Percentiles rank a stretch among this genome's conserved stretches.
These are phyloP conservation scores for Drosophila kuntzei DNA, from an alignment of 2,888 invertebrate species.

Conservation along the genomic window DNA sequence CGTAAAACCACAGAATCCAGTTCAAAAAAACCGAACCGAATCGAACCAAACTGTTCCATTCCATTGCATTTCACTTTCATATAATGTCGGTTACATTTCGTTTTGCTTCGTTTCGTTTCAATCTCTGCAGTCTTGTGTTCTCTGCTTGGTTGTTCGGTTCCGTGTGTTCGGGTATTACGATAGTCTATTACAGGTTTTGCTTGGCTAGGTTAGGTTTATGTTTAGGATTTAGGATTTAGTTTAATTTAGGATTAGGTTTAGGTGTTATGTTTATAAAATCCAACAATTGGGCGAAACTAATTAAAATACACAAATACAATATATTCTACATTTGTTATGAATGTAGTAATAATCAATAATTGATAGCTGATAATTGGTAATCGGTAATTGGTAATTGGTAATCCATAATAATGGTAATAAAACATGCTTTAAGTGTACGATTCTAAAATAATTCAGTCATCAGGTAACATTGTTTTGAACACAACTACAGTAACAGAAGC, in stretches of 20 bases:
- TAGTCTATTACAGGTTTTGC: constrained; percentile 6
- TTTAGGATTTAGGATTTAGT: constrained; percentile 24
- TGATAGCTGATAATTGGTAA: constrained; percentile 32
- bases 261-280: constrained; percentile 13
- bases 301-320: constrained; percentile 23
- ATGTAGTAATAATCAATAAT: constrained; percentile 63
- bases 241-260: constrained; percentile 23
- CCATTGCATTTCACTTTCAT: constrained; percentile 5
- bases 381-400: constrained; percentile 37
- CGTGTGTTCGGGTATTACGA: constrained; percentile 14
- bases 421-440: constrained; percentile 79
- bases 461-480: constrained; percentile 86
- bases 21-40: constrained; percentile 40
- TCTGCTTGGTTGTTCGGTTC: constrained; percentile 22
- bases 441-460: constrained; percentile 85
- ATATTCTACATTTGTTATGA: constrained; percentile 46
- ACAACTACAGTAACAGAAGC: constrained; percentile 86
- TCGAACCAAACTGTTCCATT: constrained; percentile 44
- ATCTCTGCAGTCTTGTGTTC: constrained; percentile 50
- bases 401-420: constrained; percentile 55
- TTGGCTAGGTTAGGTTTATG: constrained; percentile 34
- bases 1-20: constrained; percentile 51
- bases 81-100: neutral
- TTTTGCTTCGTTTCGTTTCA: constrained; percentile 1
- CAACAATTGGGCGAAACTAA: constrained; percentile 17